Percentiles rank a stretch among this genome's conserved stretches.
Evolutionary conservation across 2,797 vertebrate genomes (phyloP).

Genomic region (Enteromius fasciolatus): DNA sequence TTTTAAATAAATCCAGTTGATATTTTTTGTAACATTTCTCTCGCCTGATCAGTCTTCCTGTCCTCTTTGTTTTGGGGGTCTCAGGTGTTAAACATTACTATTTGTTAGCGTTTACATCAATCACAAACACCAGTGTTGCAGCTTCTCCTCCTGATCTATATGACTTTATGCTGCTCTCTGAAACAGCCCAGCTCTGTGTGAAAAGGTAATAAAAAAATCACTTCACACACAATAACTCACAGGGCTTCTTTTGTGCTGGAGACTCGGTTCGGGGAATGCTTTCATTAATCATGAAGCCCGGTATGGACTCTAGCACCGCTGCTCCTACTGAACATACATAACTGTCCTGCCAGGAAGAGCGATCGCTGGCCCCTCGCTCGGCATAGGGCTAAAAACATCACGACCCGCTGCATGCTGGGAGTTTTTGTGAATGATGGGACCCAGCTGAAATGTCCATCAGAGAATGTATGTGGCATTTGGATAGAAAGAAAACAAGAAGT

Average conservation of each 20-base stretch:
- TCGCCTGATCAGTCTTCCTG: constrained; percentile 13
- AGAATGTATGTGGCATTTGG: constrained; percentile 39
- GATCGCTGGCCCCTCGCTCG: constrained; percentile 73
- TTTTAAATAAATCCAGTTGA: neutral
- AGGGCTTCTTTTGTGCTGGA: constrained; percentile 44
- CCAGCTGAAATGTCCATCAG: constrained; percentile 62
- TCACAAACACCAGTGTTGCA: constrained; percentile 15
- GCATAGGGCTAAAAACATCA: constrained; percentile 75
- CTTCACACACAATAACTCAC: constrained; percentile 64
- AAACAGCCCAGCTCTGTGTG: constrained; percentile 51
- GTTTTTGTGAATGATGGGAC: constrained; percentile 58
- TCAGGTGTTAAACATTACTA: constrained; percentile 42
- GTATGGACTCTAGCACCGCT: constrained; percentile 14
- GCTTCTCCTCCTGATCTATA: constrained; percentile 50
- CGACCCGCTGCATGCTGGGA: constrained; percentile 60
- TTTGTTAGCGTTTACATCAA: constrained; percentile 46
- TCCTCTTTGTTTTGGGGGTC: neutral
- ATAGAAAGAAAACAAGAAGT: constrained; percentile 52
- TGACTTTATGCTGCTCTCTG: constrained; percentile 52
- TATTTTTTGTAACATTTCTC: neutral
- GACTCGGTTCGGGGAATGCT: constrained; percentile 55
- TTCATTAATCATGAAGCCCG: constrained; percentile 59
- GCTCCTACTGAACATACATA: constrained; percentile 60
- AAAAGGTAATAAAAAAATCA: constrained; percentile 65
- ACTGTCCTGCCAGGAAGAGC: constrained; percentile 61